Conservation (phyloP, 2,113 vertebrate genomes). For the Cebus imitator region DNA sequence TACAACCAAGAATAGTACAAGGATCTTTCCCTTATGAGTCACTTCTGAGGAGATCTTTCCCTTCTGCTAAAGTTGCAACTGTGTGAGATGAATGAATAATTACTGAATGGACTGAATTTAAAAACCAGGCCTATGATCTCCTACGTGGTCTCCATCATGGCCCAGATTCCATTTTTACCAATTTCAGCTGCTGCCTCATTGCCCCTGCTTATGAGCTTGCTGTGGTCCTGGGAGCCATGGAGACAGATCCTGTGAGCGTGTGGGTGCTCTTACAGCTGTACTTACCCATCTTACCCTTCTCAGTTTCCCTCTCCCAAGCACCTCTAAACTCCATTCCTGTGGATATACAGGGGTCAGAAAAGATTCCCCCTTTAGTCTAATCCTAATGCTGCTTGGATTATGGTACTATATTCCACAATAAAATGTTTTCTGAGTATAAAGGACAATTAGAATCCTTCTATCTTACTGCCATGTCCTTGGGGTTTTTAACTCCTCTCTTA, state of each 20-base stretch:
- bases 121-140: not conserved
- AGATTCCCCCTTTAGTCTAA: not conserved
- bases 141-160: not conserved
- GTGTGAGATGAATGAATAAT: not conserved
- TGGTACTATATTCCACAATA: not conserved
- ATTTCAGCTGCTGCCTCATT: not conserved
- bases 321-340: not conserved
- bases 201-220: not conserved
- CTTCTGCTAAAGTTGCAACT: not conserved
- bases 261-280: not conserved
- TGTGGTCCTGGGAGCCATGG: not conserved
- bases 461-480: not conserved
- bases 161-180: not conserved
- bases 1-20: not conserved
- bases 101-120: not conserved
- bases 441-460: not conserved
- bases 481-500: not conserved
- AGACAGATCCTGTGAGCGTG: not conserved
- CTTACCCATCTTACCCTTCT: not conserved
- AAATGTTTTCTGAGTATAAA: slow-evolving; percentile 26
- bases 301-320: not conserved
- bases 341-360: not conserved
- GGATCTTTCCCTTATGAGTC: not conserved
- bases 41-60: not conserved
- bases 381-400: not conserved